Conservation (phyloP, 2,888 invertebrate species). For the Drosophila paramelanica region DNA sequence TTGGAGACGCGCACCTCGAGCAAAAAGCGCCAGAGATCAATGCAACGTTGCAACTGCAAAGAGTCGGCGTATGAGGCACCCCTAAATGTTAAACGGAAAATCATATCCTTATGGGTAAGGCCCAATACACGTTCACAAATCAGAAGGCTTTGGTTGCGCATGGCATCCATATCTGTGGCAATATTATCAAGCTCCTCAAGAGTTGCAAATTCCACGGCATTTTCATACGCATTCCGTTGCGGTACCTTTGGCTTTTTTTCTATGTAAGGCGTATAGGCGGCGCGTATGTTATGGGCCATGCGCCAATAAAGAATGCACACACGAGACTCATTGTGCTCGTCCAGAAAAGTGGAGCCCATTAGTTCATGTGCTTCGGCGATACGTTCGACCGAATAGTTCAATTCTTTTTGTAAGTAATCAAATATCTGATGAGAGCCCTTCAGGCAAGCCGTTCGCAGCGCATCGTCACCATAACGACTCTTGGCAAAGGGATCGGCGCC, state of each 20-base stretch:
- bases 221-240: constrained; percentile 88
- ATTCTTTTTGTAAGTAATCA: constrained; percentile 88
- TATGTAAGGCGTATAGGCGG: constrained; percentile 82
- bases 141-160: constrained; percentile 94
- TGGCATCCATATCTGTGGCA: constrained; percentile 92
- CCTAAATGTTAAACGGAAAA: constrained; percentile 91
- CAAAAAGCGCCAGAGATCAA: constrained; percentile 94
- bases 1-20: constrained; percentile 91
- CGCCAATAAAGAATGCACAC: constrained; percentile 92
- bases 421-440: constrained; percentile 91
- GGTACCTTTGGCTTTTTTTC: constrained; percentile 84
- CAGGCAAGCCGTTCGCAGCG: constrained; percentile 93
- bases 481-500: constrained; percentile 92
- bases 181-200: constrained; percentile 90
- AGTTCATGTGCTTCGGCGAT: constrained; percentile 95
- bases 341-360: constrained; percentile 93
- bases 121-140: constrained; percentile 95
- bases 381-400: constrained; percentile 88
- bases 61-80: constrained; percentile 91
- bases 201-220: constrained; percentile 90
- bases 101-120: constrained; percentile 93
- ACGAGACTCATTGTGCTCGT: constrained; percentile 92
- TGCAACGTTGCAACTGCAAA: constrained; percentile 91
- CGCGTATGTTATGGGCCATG: constrained; percentile 89
- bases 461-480: constrained; percentile 94